phyloP scores from a whole-genome alignment of 2,888 invertebrate species.

The Lissocephala sabroskyi region DNA sequence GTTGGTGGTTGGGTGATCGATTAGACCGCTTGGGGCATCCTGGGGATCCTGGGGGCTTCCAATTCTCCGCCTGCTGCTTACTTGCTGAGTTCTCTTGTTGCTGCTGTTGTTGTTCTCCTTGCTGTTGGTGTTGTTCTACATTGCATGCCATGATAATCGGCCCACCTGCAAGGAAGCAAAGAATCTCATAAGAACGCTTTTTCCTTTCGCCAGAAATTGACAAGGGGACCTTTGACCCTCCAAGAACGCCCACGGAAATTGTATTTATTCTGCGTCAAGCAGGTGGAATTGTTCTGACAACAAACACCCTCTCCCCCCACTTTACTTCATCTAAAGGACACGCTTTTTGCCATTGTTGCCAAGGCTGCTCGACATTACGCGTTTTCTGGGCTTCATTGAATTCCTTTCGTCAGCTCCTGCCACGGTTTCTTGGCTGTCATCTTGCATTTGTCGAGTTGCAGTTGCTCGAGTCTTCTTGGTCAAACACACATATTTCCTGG shows the following conservation, averaged over 20 bases:
- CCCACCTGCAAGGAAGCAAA: constrained; percentile 53
- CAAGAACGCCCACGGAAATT: constrained; percentile 23
- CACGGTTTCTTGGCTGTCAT: too few relatives aligned
- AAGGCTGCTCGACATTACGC: too few relatives aligned
- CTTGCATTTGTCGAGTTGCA: constrained; percentile 25
- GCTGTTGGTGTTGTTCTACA: constrained; percentile 64
- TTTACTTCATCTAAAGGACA: too few relatives aligned
- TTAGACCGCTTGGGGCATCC: constrained; percentile 22
- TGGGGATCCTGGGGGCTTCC: constrained; percentile 10
- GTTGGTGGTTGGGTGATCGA: constrained; percentile 19
- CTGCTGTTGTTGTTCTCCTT: constrained; percentile 30
- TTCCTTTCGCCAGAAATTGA: constrained; percentile 27
- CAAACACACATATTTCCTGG: constrained; percentile 36
- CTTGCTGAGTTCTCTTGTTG: constrained; percentile 33
- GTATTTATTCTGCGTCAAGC: constrained; percentile 34
- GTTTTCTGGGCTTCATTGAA: too few relatives aligned
- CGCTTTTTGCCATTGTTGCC: too few relatives aligned
- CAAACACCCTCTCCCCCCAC: constrained; percentile 5
- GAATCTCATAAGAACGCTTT: constrained; percentile 1
- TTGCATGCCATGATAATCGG: constrained; percentile 72
- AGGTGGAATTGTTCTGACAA: constrained; percentile 28
- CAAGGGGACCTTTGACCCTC: constrained; percentile 12
- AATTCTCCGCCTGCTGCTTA: constrained; percentile 15
- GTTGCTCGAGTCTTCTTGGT: constrained; percentile 15
- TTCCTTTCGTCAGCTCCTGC: too few relatives aligned